Conservation (phyloP, 2,797 vertebrate species). For the Protonibea diacanthus region DNA sequence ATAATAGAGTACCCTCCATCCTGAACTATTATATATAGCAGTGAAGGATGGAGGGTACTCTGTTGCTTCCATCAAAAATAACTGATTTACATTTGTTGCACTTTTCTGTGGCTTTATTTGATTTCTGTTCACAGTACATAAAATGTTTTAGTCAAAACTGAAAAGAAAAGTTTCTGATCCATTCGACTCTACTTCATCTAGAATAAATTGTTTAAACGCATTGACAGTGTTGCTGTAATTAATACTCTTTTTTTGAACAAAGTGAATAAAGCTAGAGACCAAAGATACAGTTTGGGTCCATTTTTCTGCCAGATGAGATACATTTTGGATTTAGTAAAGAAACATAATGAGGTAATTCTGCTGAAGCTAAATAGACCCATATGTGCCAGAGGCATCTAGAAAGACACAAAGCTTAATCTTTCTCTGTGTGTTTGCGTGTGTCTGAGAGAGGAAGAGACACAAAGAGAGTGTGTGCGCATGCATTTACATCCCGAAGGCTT, state of each 20-base stretch:
- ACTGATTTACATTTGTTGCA: neutral
- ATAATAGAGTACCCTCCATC: too few species aligned
- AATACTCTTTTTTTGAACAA: conserved; percentile 12
- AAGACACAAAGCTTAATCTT: conserved; percentile 27
- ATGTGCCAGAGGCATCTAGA: conserved; percentile 31
- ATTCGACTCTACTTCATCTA: neutral
- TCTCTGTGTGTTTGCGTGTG: neutral
- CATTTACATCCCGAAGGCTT: conserved; percentile 21
- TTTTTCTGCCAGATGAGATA: conserved; percentile 48
- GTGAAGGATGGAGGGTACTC: neutral
- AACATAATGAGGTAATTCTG: conserved; percentile 58
- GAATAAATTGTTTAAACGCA: conserved; percentile 18
- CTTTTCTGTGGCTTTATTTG: neutral
- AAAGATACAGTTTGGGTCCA: neutral
- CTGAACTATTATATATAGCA: neutral
- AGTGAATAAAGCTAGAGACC: conserved; percentile 1
- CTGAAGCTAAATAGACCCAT: conserved; percentile 55
- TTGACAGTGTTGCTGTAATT: conserved; percentile 1
- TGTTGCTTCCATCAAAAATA: conserved; percentile 14
- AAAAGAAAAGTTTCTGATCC: neutral
- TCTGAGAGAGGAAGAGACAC: neutral
- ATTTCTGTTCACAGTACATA: conserved; percentile 14
- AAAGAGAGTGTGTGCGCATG: conserved; percentile 2
- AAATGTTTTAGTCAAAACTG: neutral
- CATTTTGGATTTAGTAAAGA: conserved; percentile 36